A percentile compares a stretch with the other conserved stretches of the same genome.
These are phyloP conservation scores for Dromaius novaehollandiae DNA, from an alignment of 2,113 vertebrate species.

Conservation along the genomic window DNA sequence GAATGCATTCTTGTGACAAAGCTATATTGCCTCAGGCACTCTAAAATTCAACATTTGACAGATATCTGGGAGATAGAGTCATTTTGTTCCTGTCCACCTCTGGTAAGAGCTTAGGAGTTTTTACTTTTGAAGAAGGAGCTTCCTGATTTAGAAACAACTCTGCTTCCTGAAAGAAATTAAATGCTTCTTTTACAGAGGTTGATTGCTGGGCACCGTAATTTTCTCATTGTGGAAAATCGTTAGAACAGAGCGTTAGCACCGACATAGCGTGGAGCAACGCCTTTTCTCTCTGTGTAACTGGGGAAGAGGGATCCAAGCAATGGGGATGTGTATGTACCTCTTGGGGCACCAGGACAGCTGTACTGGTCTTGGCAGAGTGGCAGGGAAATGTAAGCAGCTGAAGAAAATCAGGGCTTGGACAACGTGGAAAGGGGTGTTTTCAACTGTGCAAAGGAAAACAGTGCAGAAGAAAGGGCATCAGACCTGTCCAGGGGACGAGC, in stretches of 20 bases:
- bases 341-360: fast-evolving
- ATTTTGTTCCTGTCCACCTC: not conserved
- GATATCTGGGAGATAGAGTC: not conserved
- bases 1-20: not conserved
- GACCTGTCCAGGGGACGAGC: not conserved
- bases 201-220: not conserved
- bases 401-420: not conserved
- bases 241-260: not conserved
- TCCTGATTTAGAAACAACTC: not conserved
- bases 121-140: not conserved
- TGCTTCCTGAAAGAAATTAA: not conserved
- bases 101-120: not conserved
- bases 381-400: not conserved
- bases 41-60: not conserved
- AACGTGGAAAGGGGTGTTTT: not conserved
- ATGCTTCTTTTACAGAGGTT: not conserved
- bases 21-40: not conserved
- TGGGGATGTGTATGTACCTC: not conserved
- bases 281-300: not conserved
- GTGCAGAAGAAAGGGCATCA: not conserved
- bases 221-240: not conserved
- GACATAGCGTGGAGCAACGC: not conserved
- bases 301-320: not conserved
- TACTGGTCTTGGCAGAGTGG: not conserved
- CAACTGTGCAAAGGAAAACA: not conserved